These are phyloP conservation scores for Periophthalmus modestus DNA, from an alignment of 2,113 vertebrate species.

Conservation along the genomic window DNA sequence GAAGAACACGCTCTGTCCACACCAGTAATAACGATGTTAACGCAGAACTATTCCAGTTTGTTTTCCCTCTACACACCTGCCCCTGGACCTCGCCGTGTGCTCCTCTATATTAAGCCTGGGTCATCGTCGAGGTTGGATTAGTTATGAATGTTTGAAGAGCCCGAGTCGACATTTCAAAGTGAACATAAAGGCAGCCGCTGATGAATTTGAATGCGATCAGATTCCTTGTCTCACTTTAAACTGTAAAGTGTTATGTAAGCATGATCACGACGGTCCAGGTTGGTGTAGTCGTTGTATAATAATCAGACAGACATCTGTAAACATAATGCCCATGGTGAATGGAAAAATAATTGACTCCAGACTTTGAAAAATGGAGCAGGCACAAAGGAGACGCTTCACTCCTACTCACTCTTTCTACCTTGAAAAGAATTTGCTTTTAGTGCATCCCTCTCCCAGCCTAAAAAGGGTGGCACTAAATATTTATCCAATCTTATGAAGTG, in stretches of 20 bases:
- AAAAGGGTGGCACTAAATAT: conserved; percentile 7
- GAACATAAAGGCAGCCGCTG: conserved; percentile 82
- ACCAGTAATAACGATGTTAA: too few relatives aligned
- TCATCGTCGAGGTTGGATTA: conserved; percentile 73
- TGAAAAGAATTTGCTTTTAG: background rate
- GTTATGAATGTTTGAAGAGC: conserved; percentile 84
- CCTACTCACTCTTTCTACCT: background rate
- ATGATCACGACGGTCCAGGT: background rate
- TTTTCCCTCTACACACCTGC: conserved; percentile 11
- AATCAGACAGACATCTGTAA: conserved; percentile 50
- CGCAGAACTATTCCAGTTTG: too few relatives aligned
- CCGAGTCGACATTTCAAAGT: conserved; percentile 83
- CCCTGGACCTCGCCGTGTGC: conserved; percentile 43
- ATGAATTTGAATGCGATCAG: conserved; percentile 75
- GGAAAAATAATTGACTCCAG: conserved; percentile 41
- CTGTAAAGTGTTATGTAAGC: background rate
- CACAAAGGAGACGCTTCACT: conserved; percentile 13
- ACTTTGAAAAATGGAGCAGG: conserved; percentile 32
- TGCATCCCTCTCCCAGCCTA: background rate
- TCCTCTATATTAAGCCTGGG: conserved; percentile 72
- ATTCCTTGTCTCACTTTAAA: too few relatives aligned
- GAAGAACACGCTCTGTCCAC: too few relatives aligned
- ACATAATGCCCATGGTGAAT: conserved; percentile 35
- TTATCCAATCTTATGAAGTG: conserved; percentile 9
- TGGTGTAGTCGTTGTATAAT: conserved; percentile 10